Base-by-base conservation (phyloP, 92 coral and sea anemone genomes). In the Hydrozoanthus gracilis region DNA sequence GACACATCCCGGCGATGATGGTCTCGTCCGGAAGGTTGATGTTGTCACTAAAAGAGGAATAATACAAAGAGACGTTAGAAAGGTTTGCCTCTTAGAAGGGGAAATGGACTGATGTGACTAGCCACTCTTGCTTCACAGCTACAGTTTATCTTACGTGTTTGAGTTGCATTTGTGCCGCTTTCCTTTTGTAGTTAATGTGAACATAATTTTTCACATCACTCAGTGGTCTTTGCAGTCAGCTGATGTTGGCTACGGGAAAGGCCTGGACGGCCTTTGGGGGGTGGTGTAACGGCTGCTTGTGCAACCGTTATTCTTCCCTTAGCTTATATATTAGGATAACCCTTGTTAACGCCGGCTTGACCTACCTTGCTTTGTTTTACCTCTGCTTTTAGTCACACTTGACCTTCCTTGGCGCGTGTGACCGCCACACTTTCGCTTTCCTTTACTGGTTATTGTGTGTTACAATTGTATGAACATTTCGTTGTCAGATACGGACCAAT, bases 211-310 rank as follows among this genome's bases (percentile, higher is more conserved):
- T n/a, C n/a, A n/a, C n/a, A n/a, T n/a, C n/a, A n/a, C n/a, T n/a
- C 2, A 3, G 9, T 56, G 14, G 2, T 3, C 15, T 56, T 2
- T n/a, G n/a, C n/a, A n/a, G n/a, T n/a, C n/a, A n/a, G 64, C 12
- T 16, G 2, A 7, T 56, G 12, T 56, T 16, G 64, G 64, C 3
- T 3, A 3, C 64, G 8, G 64, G 64, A 56, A 56, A 56, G 64
- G 64, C 64, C 64, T 56, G 64, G 64, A 56, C 64, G 64, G 64
- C 64, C 67, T 61, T 61, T 61, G 67, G 67, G 67, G 67, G 67
- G 67, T 12, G 67, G 67, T 61, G 67, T 61, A 12, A 6, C 67
- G 16, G 67, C 2, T 61, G 67, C 67, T 6, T n/a, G 18, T 61
- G 67, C 67, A 61, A 6, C 67, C 16, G 67, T 6, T 61, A 12